Evolutionary conservation across 2,888 invertebrate genomes (phyloP).

Genomic region (Acronicta alni): DNA sequence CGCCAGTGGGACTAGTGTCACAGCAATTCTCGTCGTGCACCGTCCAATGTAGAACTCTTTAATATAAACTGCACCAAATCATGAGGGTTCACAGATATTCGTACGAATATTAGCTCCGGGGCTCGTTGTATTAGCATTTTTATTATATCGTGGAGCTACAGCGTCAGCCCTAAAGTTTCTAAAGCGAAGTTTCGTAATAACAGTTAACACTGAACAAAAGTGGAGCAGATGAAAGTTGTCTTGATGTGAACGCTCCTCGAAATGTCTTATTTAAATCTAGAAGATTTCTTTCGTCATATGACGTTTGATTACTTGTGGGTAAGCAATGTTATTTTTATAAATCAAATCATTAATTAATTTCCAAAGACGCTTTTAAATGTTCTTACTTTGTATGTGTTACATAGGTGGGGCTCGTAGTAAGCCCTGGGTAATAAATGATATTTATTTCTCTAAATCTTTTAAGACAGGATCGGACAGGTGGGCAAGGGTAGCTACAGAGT

Average conservation of each 20-base stretch:
- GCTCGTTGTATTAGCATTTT: constrained; percentile 55
- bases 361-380: no score
- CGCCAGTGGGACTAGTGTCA: constrained; percentile 23
- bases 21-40: constrained; percentile 25
- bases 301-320: constrained; percentile 50
- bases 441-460: no score
- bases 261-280: constrained; percentile 67
- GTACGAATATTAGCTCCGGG: constrained; percentile 49
- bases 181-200: constrained; percentile 69
- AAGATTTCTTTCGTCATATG: constrained; percentile 53
- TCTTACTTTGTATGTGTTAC: no score
- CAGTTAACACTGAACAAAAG: constrained; percentile 72
- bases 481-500: no score
- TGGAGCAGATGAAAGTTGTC: constrained; percentile 65
- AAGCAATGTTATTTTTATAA: no score
- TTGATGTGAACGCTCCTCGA: constrained; percentile 62
- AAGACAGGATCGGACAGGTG: no score
- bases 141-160: constrained; percentile 42
- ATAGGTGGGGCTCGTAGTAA: no score
- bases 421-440: no score
- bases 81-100: constrained; percentile 39
- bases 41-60: constrained; percentile 31
- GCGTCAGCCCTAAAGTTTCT: constrained; percentile 64
- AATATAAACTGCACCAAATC: constrained; percentile 42
- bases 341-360: no score